phyloP scores from a whole-genome alignment of 2,888 invertebrate species.

The Cepaea hortensis region DNA sequence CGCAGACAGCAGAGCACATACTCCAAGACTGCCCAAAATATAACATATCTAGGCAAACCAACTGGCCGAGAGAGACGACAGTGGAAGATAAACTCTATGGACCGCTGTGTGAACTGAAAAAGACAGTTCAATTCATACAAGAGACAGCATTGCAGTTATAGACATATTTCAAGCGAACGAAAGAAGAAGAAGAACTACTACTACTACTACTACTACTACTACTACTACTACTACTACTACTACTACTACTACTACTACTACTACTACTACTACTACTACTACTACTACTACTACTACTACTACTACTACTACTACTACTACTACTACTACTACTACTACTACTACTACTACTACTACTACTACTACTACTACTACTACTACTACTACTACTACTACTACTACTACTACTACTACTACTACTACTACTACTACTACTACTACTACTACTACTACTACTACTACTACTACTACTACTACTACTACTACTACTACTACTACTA shows the following conservation, averaged over 20 bases:
- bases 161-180: too few relatives aligned
- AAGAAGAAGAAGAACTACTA: too few relatives aligned
- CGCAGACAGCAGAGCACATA: too few relatives aligned
- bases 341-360: conserved; percentile 21
- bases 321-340: conserved; percentile 32
- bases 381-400: conserved; percentile 20
- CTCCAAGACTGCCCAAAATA: too few relatives aligned
- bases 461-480: conserved; percentile 13
- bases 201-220: conserved; percentile 26
- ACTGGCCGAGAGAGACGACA: too few relatives aligned
- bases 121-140: too few relatives aligned
- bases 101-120: too few relatives aligned
- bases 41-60: too few relatives aligned
- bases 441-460: conserved; percentile 33
- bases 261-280: conserved; percentile 40
- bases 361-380: neutral
- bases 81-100: too few relatives aligned
- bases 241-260: conserved; percentile 28
- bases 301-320: conserved; percentile 28
- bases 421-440: conserved; percentile 33
- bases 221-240: conserved; percentile 18
- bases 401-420: conserved; percentile 27
- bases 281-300: conserved; percentile 39
- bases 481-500: too few relatives aligned
- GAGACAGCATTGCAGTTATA: too few relatives aligned